These are phyloP conservation scores for Dinomys branickii DNA, from an alignment of 2,113 vertebrate genomes.

Conservation along the genomic window DNA sequence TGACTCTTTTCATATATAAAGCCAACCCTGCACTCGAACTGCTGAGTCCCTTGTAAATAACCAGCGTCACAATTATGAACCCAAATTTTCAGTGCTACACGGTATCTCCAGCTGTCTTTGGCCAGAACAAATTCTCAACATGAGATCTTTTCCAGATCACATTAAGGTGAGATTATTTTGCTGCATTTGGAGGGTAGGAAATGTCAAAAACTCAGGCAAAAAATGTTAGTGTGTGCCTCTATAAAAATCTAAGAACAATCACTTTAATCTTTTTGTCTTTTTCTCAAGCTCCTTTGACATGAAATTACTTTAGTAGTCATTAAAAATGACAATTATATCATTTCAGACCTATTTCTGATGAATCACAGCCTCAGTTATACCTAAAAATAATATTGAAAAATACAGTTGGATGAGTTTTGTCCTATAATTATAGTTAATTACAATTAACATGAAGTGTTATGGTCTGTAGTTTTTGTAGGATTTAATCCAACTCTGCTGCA, in stretches of 20 bases:
- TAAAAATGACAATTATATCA: conserved; percentile 76
- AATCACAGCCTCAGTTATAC: conserved; percentile 69
- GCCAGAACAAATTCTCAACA: conserved; percentile 21
- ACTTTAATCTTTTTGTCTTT: conserved; percentile 70
- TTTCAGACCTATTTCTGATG: conserved; percentile 81
- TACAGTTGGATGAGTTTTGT: conserved; percentile 21
- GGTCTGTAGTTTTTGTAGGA: conserved; percentile 45
- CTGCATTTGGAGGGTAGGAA: not conserved
- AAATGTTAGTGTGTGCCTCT: not conserved
- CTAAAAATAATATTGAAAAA: conserved; percentile 68
- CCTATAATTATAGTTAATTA: conserved; percentile 1
- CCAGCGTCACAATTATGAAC: not conserved
- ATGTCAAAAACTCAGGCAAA: conserved; percentile 40
- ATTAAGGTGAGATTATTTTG: conserved; percentile 8
- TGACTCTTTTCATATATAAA: not conserved
- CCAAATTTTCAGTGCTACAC: not conserved
- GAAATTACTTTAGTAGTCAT: conserved; percentile 76
- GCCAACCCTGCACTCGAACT: conserved; percentile 8
- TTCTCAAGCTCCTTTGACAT: conserved; percentile 61
- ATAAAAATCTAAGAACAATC: not conserved
- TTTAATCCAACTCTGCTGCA: conserved; percentile 24
- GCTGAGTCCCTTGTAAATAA: conserved; percentile 25
- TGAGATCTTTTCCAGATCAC: conserved; percentile 36
- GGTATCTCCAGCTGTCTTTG: conserved; percentile 17
- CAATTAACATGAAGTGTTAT: conserved; percentile 29